phyloP scores from a whole-genome alignment of 2,888 invertebrate species.

The Platycheirus albimanus region DNA sequence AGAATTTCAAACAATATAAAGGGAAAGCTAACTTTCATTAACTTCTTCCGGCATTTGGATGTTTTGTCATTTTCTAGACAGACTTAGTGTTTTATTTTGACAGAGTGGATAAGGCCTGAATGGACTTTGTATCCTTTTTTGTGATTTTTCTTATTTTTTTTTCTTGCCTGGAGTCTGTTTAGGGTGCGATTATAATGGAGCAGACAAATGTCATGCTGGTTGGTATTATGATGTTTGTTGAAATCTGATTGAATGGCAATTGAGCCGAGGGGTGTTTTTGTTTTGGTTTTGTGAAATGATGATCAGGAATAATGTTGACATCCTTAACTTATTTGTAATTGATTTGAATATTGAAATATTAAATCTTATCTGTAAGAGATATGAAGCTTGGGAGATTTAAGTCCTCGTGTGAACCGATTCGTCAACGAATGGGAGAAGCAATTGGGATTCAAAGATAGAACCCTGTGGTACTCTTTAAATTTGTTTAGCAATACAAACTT shows the following conservation, averaged over 20 bases:
- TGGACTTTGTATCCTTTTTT: conserved; percentile 36
- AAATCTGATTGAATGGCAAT: conserved; percentile 48
- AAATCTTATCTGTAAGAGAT: too few relatives aligned
- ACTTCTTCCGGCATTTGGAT: conserved; percentile 59
- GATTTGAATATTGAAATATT: too few relatives aligned
- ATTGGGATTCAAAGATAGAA: too few relatives aligned
- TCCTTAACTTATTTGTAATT: too few relatives aligned
- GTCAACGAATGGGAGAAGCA: too few relatives aligned
- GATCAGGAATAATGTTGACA: not conserved
- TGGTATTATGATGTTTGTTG: conserved; percentile 48
- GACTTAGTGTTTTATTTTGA: conserved; percentile 57
- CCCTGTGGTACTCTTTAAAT: too few relatives aligned
- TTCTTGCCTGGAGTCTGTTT: not conserved
- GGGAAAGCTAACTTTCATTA: conserved; percentile 56
- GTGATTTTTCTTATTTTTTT: conserved; percentile 9
- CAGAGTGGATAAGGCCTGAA: conserved; percentile 10
- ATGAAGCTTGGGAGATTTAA: too few relatives aligned
- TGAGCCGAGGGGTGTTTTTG: not conserved
- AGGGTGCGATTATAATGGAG: conserved; percentile 17
- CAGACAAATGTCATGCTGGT: conserved; percentile 44
- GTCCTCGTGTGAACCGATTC: too few relatives aligned
- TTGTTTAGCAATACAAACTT: too few relatives aligned
- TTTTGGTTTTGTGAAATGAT: not conserved
- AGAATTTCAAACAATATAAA: conserved; percentile 40
- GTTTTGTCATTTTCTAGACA: conserved; percentile 61